Evolutionary conservation across 2,888 invertebrate genomes (phyloP), one percentile per base, ranked within the genome.

Genomic region (Nasonovia ribisnigri): DNA sequence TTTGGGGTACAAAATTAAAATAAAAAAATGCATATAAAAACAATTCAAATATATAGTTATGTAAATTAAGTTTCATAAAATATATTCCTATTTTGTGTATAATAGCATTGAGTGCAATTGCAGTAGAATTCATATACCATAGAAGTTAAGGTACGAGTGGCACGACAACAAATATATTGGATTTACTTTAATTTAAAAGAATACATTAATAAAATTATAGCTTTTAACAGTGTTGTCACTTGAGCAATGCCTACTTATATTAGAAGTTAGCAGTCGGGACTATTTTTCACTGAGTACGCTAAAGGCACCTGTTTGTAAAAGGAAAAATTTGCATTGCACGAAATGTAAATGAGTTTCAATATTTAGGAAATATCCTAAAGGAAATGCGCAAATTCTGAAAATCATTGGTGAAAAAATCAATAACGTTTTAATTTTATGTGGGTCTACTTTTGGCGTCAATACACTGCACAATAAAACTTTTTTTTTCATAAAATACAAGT

Each of bases 381-480:
- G 1, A 77, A 77, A 36, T 77, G 36, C 36, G 36, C 20, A 77
- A 77, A 77, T 77, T 36, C 36, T 77, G 36, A 20, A 77, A 77
- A 77, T 77, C 36, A 36, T 77, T 36, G 36, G 36, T 36, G 20
- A 6, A 36, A 36, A 77, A 77, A 77, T 77, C 77, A 77, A 77
- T 77, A 77, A 36, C 36, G 77, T 77, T 36, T 77, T 77, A 77
- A 77, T 77, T 77, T 77, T 77, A 36, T 77, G 77, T 77, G 77
- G 36, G 77, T 36, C 77, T 77, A 77, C 67, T 77, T 77, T 77
- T 77, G 77, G 36, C 77, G 77, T 77, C 77, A 77, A 77, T 77
- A 36, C 77, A 77, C 36, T 77, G 6, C 20, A 77, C 77, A 77
- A 77, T 77, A 77, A 36, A 77, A 77, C 77, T 77, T 77, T 36